A percentile compares a stretch with the other conserved stretches of the same genome.
Evolutionary conservation across 2,113 vertebrate genomes (phyloP).

Genomic region (Tamias sibiricus): DNA sequence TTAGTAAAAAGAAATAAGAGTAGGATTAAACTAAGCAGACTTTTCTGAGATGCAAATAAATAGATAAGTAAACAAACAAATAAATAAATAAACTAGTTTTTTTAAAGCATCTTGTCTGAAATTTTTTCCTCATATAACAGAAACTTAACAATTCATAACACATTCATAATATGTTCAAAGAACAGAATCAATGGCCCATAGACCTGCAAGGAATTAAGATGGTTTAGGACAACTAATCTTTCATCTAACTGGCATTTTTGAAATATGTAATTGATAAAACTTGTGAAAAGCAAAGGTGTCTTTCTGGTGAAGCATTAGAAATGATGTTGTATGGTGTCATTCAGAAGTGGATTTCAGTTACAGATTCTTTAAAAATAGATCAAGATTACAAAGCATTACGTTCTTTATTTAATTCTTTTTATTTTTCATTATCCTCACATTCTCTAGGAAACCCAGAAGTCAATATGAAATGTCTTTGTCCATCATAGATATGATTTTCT

Average conservation of each 20-base stretch:
- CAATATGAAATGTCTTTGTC: constrained; percentile 64
- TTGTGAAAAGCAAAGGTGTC: constrained; percentile 57
- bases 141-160: constrained; percentile 56
- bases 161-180: neutral
- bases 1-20: constrained; percentile 54
- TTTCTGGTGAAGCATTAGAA: constrained; percentile 52
- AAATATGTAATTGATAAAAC: constrained; percentile 70
- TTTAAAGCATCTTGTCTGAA: constrained; percentile 21
- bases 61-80: neutral
- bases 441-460: constrained; percentile 56
- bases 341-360: constrained; percentile 67
- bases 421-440: constrained; percentile 70
- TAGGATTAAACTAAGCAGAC: constrained; percentile 44
- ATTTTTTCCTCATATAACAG: neutral
- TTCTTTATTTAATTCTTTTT: constrained; percentile 64
- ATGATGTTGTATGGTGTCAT: neutral
- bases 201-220: neutral
- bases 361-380: constrained; percentile 68
- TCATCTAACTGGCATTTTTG: constrained; percentile 61
- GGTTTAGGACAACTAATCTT: constrained; percentile 36
- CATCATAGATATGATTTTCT: constrained; percentile 60
- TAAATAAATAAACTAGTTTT: neutral
- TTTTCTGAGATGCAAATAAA: neutral
- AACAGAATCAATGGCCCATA: constrained; percentile 56
- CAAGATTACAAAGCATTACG: constrained; percentile 62